Base-by-base conservation (phyloP, 2,797 vertebrate species). In the Hylomyscus alleni region DNA sequence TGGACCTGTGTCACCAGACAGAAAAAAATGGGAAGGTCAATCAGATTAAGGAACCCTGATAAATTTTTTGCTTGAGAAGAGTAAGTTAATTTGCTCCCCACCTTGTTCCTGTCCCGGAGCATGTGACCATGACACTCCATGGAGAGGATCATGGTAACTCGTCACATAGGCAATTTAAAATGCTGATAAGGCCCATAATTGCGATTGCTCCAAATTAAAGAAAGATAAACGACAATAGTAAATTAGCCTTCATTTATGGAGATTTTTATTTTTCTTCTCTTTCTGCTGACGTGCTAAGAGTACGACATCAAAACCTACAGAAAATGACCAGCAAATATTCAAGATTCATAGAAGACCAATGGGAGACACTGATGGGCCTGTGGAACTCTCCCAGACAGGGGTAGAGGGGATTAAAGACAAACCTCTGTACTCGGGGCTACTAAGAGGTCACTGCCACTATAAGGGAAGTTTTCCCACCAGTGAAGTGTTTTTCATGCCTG, bases 151-250 rank as follows among this genome's bases (percentile, higher is more conserved):
- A 67, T 67, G 65, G 65, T 13, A 31, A 67, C 29, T 34, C 0
- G 31, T 67, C 65, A 67, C 65, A 67, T 34, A 67, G 65, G 58
- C 24, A 84, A 69, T 81, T 95, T 96, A 76, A 97, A 96, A 96
- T 90, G 54, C 69, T 94, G 44, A 88, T 67, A 58, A 96, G 47
- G 80, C 12, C 44, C 75, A 92, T 15, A 93, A 44, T 77, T 87
- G 77, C 93, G 44, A 80, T 89, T 75, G 94, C 77, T 78, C 4
- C 67, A 76, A 76, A 85, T 88, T 84, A 65, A 83, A 89, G 24
- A 78, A 89, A 82, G 84, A 87, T 24, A 85, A 89, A 77, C 31
- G 31, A 8, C 88, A 85, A 47, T 58, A 89, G 73, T 92, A 78
- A 86, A 90, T 76, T 58, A 85, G 29, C 50, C 50, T 67, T 91